Conservation (phyloP, 2,113 vertebrate species). For the Platycercus adscitus region DNA sequence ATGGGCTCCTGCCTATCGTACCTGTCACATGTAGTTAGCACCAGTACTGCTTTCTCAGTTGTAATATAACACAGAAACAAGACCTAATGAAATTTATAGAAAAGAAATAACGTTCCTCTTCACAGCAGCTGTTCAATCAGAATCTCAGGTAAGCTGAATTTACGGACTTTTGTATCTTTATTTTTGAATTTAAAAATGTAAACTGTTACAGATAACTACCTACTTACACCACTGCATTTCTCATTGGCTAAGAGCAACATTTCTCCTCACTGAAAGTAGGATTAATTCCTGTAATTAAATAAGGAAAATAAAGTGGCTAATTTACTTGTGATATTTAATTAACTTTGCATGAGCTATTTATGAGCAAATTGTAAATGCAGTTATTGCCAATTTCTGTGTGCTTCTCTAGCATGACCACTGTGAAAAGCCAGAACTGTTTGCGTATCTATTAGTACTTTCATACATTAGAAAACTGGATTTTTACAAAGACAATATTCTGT, state of each 20-base stretch:
- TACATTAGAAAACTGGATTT: background rate
- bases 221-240: background rate
- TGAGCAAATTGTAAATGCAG: background rate
- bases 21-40: background rate
- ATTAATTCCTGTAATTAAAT: background rate
- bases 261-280: background rate
- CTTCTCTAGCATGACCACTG: background rate
- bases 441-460: background rate
- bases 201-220: background rate
- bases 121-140: background rate
- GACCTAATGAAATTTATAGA: background rate
- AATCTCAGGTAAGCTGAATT: background rate
- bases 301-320: background rate
- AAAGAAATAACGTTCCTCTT: background rate
- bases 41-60: background rate
- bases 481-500: background rate
- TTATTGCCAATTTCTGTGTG: background rate
- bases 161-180: background rate
- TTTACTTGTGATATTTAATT: background rate
- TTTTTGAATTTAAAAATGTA: background rate
- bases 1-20: background rate
- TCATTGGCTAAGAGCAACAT: background rate
- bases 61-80: background rate
- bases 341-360: background rate
- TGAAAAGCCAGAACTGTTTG: background rate